Evolutionary conservation across 2,888 invertebrate genomes (phyloP).

Genomic region (Drosophila silvestris): DNA sequence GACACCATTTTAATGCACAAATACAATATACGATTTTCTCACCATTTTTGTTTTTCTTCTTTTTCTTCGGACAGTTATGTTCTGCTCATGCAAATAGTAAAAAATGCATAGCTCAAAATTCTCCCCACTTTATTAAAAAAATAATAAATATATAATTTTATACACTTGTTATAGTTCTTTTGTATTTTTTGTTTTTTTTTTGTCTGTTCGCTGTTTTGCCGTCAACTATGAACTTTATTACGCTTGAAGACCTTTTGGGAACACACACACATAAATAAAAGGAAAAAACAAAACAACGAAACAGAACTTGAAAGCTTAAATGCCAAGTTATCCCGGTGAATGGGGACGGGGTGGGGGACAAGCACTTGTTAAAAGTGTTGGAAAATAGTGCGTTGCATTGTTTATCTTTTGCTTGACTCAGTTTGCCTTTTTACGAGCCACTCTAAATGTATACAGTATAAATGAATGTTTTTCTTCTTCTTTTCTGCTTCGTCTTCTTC

Average conservation of each 20-base stretch:
- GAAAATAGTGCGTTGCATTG: slow-evolving; percentile 83
- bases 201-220: slow-evolving; percentile 57
- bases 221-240: slow-evolving; percentile 80
- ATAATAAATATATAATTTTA: slow-evolving; percentile 33
- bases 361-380: slow-evolving; percentile 79
- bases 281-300: slow-evolving; percentile 9
- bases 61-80: slow-evolving; percentile 7
- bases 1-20: slow-evolving; percentile 64
- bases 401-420: slow-evolving; percentile 77
- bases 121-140: neutral
- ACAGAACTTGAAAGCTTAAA: slow-evolving; percentile 65
- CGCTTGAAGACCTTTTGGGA: slow-evolving; percentile 72
- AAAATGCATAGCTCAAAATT: slow-evolving; percentile 1
- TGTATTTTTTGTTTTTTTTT: slow-evolving; percentile 37
- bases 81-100: slow-evolving; percentile 21
- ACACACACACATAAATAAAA: slow-evolving; percentile 49
- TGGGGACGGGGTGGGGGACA: slow-evolving; percentile 21
- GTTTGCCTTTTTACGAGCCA: slow-evolving; percentile 57
- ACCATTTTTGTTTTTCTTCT: slow-evolving; percentile 32
- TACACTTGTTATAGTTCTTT: slow-evolving; percentile 60
- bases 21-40: slow-evolving; percentile 50
- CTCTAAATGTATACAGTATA: slow-evolving; percentile 53
- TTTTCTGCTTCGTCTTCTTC: slow-evolving; percentile 11
- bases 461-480: slow-evolving; percentile 30
- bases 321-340: slow-evolving; percentile 27